Evolutionary conservation across 2,113 vertebrate species (phyloP), one percentile per base, ranked within the genome.

Genomic region (Rynchops niger): DNA sequence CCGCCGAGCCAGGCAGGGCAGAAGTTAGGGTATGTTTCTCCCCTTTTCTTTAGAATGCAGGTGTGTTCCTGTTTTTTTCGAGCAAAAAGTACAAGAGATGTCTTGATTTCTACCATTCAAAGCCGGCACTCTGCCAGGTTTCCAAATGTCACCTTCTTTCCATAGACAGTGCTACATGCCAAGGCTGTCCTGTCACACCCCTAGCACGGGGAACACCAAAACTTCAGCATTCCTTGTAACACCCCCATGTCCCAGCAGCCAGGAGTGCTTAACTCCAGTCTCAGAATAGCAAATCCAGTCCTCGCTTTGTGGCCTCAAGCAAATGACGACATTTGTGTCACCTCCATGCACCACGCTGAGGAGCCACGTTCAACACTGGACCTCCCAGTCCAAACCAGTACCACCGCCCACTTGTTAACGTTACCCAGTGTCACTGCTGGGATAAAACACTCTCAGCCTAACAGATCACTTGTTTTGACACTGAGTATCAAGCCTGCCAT

Each of bases 321-420:
- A 52, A 80, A 80, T 25, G 7, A 74, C 45, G 30, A 52, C 27
- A 43, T 58, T 8, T 66, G n/a, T 34, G 38, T 21, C 61, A n/a
- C 0, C 0, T 56, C 40, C 38, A 45, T 0, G 4, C 36, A 49
- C n/a, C 47, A 6, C 0, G 1, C 40, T 27, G 43, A 83, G 53
- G 8, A 83, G 32, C 10, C 58, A 72, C 3, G 0, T 15, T 43
- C 58, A 45, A 3, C 9, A 15, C 42, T 19, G 63, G 25, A 15
- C 18, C 8, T 92, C 52, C 56, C 62, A 76, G 49, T 50, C 36
- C 58, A 58, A 32, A 38, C 36, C 70, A 49, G 78, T 5, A 61
- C 45, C 49, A 13, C 6, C 9, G 16, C 7, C 53, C 66, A 45
- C 66, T 38, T 61, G n/a, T 4, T 69, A 15, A 20, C 0, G 2